A percentile compares a stretch with the other conserved stretches of the same genome.
phyloP scores from a whole-genome alignment of 2,888 invertebrate species.

The Drosophila putrida region DNA sequence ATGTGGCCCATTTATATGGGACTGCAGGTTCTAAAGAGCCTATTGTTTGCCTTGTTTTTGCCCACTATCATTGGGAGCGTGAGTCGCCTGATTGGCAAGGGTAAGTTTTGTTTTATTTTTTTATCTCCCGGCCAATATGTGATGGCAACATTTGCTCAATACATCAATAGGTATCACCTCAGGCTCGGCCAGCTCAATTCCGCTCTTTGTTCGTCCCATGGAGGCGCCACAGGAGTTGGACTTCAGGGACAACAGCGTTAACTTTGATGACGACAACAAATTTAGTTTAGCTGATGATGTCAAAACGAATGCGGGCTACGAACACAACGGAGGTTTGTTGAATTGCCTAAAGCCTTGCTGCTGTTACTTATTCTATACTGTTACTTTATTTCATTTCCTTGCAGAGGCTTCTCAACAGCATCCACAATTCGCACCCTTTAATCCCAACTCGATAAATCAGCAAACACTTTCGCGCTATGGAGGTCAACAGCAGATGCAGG shows the following conservation, averaged over 20 bases:
- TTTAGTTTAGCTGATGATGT: slow-evolving; percentile 63
- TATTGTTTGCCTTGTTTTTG: slow-evolving; percentile 93
- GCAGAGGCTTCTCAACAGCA: slow-evolving; percentile 86
- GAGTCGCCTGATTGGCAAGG: slow-evolving; percentile 94
- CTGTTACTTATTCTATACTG: neutral
- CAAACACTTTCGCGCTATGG: slow-evolving; percentile 86
- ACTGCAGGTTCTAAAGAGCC: slow-evolving; percentile 92
- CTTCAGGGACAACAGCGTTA: slow-evolving; percentile 91
- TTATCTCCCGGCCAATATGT: neutral
- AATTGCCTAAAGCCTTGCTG: neutral
- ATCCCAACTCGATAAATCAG: slow-evolving; percentile 73
- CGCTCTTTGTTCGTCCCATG: slow-evolving; percentile 83
- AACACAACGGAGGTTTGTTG: slow-evolving; percentile 81
- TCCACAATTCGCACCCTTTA: slow-evolving; percentile 83
- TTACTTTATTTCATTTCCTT: neutral
- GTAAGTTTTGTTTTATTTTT: slow-evolving; percentile 84
- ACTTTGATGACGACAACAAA: slow-evolving; percentile 82
- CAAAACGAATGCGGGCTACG: slow-evolving; percentile 69
- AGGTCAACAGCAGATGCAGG: slow-evolving; percentile 87
- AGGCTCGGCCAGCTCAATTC: slow-evolving; percentile 84
- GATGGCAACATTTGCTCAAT: slow-evolving; percentile 1
- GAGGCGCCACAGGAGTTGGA: slow-evolving; percentile 89
- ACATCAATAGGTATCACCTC: slow-evolving; percentile 81
- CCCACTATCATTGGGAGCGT: slow-evolving; percentile 93
- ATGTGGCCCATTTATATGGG: slow-evolving; percentile 93